A percentile compares a stretch with the other conserved stretches of the same genome.
phyloP scores from a whole-genome alignment of 1,140 invertebrate species.

The Drosophila pachea region DNA sequence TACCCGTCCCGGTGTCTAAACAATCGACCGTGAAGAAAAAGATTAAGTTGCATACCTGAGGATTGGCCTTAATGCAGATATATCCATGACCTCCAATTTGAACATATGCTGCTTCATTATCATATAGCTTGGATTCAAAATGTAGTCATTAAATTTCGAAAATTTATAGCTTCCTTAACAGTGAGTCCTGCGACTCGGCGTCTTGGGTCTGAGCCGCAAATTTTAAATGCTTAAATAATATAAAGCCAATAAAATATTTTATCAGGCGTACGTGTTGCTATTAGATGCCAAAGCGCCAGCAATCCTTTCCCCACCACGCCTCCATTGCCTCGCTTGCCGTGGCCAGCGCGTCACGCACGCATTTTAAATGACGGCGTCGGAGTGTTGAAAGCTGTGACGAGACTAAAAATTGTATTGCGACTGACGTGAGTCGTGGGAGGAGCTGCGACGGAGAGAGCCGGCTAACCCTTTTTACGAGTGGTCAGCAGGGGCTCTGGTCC shows the following conservation, averaged over 20 bases:
- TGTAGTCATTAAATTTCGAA: too few species aligned
- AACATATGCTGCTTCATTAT: too few species aligned
- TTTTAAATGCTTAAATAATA: conserved; percentile 43
- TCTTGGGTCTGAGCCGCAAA: not conserved
- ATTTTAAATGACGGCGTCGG: conserved; percentile 74
- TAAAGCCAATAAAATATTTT: conserved; percentile 76
- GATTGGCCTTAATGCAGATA: too few species aligned
- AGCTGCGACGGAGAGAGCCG: conserved; percentile 7
- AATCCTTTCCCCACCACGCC: not conserved
- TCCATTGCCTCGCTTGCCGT: not conserved
- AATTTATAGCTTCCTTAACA: too few species aligned
- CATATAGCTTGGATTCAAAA: too few species aligned
- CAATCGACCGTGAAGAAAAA: too few species aligned
- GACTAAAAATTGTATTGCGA: too few species aligned
- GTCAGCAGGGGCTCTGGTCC: conserved; percentile 47
- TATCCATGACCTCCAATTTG: too few species aligned
- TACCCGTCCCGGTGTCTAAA: too few species aligned
- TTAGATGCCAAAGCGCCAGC: conserved; percentile 53
- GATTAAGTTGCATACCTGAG: too few species aligned
- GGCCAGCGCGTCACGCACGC: conserved; percentile 52
- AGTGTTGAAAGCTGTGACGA: conserved; percentile 69
- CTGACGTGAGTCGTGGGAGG: conserved; percentile 3
- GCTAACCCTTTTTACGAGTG: conserved; percentile 58
- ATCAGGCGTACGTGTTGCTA: conserved; percentile 75
- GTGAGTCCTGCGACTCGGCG: too few species aligned